Base-by-base conservation (phyloP, 2,113 vertebrate genomes). In the Arothron firmamentum region DNA sequence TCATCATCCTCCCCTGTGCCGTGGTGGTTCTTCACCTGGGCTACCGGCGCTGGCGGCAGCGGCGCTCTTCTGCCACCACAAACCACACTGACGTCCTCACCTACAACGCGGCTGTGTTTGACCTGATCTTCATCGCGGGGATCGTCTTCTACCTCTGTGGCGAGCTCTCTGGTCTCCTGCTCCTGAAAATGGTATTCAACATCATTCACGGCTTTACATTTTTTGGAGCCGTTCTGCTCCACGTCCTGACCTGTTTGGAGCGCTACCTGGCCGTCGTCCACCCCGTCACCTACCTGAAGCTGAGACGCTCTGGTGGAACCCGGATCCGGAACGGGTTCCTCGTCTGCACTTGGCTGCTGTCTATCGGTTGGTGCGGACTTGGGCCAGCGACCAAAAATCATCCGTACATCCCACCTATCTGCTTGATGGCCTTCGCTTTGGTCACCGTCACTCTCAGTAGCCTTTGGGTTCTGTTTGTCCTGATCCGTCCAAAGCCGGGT, bases 131-230 rank as follows among this genome's bases (percentile, higher is more conserved):
- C 6, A 11, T 31, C 0, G 8, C 10, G 0, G 69, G 56, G 11
- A 3, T 0, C 2, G 0, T 5, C 15, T 2, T 43, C 4, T 0
- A 0, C 16, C 0, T 56, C 8, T 21, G 12, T 1, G 4, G 6
- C 1, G 0, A 0, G 10, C 6, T 8, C 10, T 0, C 3, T 0
- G 0, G 1, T 5, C 1, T 8, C 14, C 1, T 6, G 1, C 1
- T 0, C 15, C 0, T 47, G 23, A 0, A 0, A 0, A 0, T 0
- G 0, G 6, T n/a, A 2, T 46, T 47, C 11, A 0, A 3, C 0
- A 0, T 0, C 0, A 6, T 48, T 2, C 2, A 0, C 4, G 0
- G 0, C 20, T 28, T 64, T 14, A 41, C 54, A 6, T 53, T 52
- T 34, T 1, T 0, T 21, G 67, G 58, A 9, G 21, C 61, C 16